Conservation (phyloP, 2,888 invertebrate species). For the Charanyca ferruginea region DNA sequence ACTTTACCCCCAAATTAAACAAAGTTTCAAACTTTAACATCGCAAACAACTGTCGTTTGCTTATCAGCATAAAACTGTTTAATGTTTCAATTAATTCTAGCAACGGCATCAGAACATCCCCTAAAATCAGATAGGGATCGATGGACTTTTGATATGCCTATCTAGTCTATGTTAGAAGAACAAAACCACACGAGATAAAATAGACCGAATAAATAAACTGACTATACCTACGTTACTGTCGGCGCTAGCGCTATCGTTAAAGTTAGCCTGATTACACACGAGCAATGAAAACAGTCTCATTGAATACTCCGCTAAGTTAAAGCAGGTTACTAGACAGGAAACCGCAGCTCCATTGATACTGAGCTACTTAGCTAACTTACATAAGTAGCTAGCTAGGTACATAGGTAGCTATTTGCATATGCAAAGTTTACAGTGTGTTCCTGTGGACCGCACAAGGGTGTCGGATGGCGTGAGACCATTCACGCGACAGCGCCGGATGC, state of each 20-base stretch:
- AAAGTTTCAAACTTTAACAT: constrained; percentile 25
- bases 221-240: constrained; percentile 1
- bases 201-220: constrained; percentile 14
- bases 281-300: constrained; percentile 71
- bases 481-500: constrained; percentile 78
- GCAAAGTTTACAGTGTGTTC: constrained; percentile 38
- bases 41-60: constrained; percentile 44
- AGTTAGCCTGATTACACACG: constrained; percentile 55
- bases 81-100: constrained; percentile 34
- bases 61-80: constrained; percentile 28
- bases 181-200: constrained; percentile 37
- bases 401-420: constrained; percentile 19
- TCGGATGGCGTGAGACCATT: constrained; percentile 80
- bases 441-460: constrained; percentile 67
- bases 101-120: constrained; percentile 15
- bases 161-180: constrained; percentile 18
- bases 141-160: constrained; percentile 32
- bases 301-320: constrained; percentile 62
- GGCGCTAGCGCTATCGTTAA: constrained; percentile 18
- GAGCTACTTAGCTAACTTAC: constrained; percentile 26
- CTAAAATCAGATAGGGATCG: neutral
- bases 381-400: constrained; percentile 18
- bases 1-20: constrained; percentile 23
- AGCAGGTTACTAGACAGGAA: constrained; percentile 76
- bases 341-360: constrained; percentile 80